These are phyloP conservation scores for Neodiprion virginianus DNA, from an alignment of 1,140 invertebrate species.

Conservation along the genomic window DNA sequence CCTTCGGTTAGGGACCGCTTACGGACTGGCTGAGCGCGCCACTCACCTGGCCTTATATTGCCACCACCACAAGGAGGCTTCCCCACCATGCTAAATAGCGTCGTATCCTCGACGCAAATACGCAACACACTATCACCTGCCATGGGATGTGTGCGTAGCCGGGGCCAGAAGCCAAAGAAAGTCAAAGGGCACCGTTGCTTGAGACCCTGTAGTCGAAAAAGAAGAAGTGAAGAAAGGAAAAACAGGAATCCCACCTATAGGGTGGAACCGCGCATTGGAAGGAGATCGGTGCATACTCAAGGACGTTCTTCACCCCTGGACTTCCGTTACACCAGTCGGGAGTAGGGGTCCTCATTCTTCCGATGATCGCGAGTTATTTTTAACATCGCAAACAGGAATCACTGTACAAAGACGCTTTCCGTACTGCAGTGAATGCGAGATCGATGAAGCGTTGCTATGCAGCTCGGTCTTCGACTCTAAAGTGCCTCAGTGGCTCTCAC, in stretches of 20 bases:
- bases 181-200: background rate
- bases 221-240: background rate
- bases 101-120: background rate
- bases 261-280: too few species aligned
- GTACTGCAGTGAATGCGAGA: too few species aligned
- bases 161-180: background rate
- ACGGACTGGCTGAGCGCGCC: conserved; percentile 56
- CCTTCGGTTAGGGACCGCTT: conserved; percentile 55
- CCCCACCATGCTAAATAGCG: background rate
- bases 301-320: too few species aligned
- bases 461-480: background rate
- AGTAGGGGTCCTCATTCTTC: too few species aligned
- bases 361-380: background rate
- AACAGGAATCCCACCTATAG: too few species aligned
- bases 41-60: conserved; percentile 58
- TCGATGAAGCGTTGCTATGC: background rate
- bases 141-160: background rate
- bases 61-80: conserved; percentile 51
- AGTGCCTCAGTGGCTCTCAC: background rate
- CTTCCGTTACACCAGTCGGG: too few species aligned
- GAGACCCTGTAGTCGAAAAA: background rate
- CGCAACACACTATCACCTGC: background rate
- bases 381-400: background rate
- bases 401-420: too few species aligned
- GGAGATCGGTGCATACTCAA: too few species aligned